Conservation (phyloP, 2,797 vertebrate genomes). For the Sebastes wilsoni region DNA sequence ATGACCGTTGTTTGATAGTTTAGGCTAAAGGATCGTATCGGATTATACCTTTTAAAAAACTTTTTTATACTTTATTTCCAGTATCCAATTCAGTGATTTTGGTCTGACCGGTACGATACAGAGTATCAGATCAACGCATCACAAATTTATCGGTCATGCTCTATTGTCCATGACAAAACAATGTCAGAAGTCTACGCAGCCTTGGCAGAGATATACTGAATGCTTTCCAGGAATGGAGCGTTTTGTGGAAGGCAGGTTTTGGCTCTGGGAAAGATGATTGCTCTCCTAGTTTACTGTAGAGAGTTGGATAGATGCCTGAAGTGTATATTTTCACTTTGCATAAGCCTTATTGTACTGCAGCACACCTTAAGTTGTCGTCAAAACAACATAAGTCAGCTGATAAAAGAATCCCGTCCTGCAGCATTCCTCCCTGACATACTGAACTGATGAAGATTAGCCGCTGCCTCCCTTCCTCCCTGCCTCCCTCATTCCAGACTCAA, state of each 20-base stretch:
- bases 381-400: conserved; percentile 24
- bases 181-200: neutral
- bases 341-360: neutral
- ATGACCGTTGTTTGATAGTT: too few relatives aligned
- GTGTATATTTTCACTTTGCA: neutral
- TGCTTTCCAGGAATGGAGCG: neutral
- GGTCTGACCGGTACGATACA: too few relatives aligned
- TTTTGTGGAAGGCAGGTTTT: neutral
- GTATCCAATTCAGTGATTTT: too few relatives aligned
- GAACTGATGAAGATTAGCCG: conserved; percentile 11
- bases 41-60: too few relatives aligned
- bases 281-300: neutral
- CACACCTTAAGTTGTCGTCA: neutral
- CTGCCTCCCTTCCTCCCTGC: conserved; percentile 2
- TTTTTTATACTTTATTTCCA: too few relatives aligned
- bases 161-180: neutral
- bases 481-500: conserved; percentile 22
- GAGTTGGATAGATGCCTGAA: neutral
- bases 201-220: neutral
- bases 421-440: conserved; percentile 53
- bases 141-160: neutral
- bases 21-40: too few relatives aligned
- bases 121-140: too few relatives aligned
- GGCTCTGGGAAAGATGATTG: neutral
- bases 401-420: neutral